A percentile compares a stretch with the other conserved stretches of the same genome.
These are phyloP conservation scores for Zaprionus kolodkinae DNA, from an alignment of 1,140 invertebrate genomes.

Conservation along the genomic window DNA sequence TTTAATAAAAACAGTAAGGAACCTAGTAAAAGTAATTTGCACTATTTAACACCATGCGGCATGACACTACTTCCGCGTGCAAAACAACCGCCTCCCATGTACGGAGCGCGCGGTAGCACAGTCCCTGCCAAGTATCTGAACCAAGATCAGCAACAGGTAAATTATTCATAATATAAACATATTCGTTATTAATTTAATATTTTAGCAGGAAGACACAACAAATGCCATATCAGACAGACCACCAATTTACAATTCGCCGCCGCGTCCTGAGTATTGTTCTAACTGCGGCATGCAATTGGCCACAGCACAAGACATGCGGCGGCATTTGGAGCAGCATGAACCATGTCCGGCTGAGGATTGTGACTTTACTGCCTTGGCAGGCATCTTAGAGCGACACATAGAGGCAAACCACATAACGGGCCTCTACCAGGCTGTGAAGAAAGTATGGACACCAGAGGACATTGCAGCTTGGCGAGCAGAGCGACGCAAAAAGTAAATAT, in stretches of 20 bases:
- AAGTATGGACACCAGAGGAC: slow-evolving; percentile 90
- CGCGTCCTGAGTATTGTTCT: slow-evolving; percentile 87
- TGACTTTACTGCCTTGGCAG: slow-evolving; percentile 90
- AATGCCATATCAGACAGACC: not conserved
- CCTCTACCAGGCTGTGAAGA: slow-evolving; percentile 90
- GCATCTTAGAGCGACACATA: slow-evolving; percentile 91
- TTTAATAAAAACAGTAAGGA: slow-evolving; percentile 54
- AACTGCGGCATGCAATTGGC: slow-evolving; percentile 90
- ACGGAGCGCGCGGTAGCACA: slow-evolving; percentile 81
- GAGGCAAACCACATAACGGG: slow-evolving; percentile 92
- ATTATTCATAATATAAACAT: not conserved
- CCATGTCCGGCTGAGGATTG: slow-evolving; percentile 92
- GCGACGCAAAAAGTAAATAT: slow-evolving; percentile 87
- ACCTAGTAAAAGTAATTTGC: slow-evolving; percentile 30
- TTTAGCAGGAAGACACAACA: not conserved
- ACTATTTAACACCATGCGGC: slow-evolving; percentile 76
- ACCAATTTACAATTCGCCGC: slow-evolving; percentile 44
- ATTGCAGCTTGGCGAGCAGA: slow-evolving; percentile 93
- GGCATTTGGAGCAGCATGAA: slow-evolving; percentile 89
- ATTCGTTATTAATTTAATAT: not conserved
- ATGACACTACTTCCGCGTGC: slow-evolving; percentile 73
- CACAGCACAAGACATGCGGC: slow-evolving; percentile 86
- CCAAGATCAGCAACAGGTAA: slow-evolving; percentile 22
- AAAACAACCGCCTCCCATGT: slow-evolving; percentile 84
- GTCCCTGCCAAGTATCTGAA: slow-evolving; percentile 69